Conservation (phyloP, 2,888 invertebrate species). For the Acronicta aceris region DNA sequence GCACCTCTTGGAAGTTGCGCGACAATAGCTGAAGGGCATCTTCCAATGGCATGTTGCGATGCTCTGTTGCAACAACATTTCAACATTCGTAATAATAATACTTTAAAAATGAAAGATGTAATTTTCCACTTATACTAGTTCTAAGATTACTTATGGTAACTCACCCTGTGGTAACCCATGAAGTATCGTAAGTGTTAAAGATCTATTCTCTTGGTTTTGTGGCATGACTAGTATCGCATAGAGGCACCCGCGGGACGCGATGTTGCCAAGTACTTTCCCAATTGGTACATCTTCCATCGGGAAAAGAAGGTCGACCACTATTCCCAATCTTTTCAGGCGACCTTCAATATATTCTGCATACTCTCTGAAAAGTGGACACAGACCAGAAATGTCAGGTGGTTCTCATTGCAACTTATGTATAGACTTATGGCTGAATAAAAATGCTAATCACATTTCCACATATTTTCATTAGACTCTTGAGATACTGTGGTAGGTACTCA, state of each 20-base stretch:
- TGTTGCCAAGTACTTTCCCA: conserved; percentile 93
- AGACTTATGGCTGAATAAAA: too few relatives aligned
- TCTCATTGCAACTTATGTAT: not conserved
- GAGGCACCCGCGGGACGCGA: conserved; percentile 95
- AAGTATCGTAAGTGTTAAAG: conserved; percentile 96
- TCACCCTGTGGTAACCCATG: conserved; percentile 97
- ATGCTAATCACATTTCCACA: too few relatives aligned
- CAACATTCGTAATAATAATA: not conserved
- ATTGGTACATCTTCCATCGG: conserved; percentile 97
- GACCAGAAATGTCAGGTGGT: not conserved
- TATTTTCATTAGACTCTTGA: too few relatives aligned
- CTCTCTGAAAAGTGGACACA: conserved; percentile 84
- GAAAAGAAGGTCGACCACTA: conserved; percentile 96
- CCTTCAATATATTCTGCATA: conserved; percentile 97
- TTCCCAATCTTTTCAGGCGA: conserved; percentile 93
- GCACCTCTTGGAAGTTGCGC: conserved; percentile 90
- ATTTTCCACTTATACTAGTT: too few relatives aligned
- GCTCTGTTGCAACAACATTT: conserved; percentile 89
- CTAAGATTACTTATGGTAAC: conserved; percentile 9
- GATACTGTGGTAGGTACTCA: conserved; percentile 83
- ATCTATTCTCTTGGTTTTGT: conserved; percentile 95
- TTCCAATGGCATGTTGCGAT: conserved; percentile 98
- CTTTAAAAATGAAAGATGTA: too few relatives aligned
- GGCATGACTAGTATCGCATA: conserved; percentile 96
- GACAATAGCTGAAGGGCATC: conserved; percentile 95